phyloP scores from a whole-genome alignment of 2,888 invertebrate species.

The Phaonia tiefii region DNA sequence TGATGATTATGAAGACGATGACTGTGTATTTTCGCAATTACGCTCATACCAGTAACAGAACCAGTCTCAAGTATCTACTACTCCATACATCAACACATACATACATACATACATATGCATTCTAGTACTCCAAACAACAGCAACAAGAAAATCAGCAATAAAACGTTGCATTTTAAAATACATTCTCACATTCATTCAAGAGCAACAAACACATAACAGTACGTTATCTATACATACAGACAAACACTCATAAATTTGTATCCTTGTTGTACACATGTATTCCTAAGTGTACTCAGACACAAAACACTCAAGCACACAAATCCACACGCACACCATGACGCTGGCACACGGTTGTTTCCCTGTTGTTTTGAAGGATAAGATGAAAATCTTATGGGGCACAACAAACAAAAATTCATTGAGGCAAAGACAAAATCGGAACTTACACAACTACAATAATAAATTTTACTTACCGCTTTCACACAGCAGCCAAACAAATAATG shows the following conservation, averaged over 20 bases:
- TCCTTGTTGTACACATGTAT: neutral
- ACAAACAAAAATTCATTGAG: neutral
- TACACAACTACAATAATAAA: neutral
- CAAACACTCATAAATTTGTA: slow-evolving; percentile 28
- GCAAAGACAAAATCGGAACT: slow-evolving; percentile 16
- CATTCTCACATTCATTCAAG: neutral
- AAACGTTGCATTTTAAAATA: slow-evolving; percentile 33
- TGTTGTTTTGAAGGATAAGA: slow-evolving; percentile 12
- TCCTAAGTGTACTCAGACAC: neutral
- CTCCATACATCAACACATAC: slow-evolving; percentile 2
- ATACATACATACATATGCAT: too few species aligned
- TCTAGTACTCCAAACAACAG: slow-evolving; percentile 15
- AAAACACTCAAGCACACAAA: neutral
- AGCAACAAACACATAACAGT: neutral
- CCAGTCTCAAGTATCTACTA: slow-evolving; percentile 49
- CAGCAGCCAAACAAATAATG: too few species aligned
- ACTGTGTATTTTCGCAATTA: slow-evolving; percentile 43
- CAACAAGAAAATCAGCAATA: slow-evolving; percentile 16
- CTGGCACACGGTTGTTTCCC: neutral
- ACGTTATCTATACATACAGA: slow-evolving; percentile 6
- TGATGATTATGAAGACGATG: slow-evolving; percentile 28
- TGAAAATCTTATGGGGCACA: slow-evolving; percentile 16
- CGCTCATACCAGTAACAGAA: slow-evolving; percentile 5
- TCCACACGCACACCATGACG: neutral
- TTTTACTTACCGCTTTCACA: neutral